A percentile compares a stretch with the other conserved stretches of the same genome.
Conservation (phyloP, 2,113 vertebrate species). For the Edolisoma coerulescens region DNA sequence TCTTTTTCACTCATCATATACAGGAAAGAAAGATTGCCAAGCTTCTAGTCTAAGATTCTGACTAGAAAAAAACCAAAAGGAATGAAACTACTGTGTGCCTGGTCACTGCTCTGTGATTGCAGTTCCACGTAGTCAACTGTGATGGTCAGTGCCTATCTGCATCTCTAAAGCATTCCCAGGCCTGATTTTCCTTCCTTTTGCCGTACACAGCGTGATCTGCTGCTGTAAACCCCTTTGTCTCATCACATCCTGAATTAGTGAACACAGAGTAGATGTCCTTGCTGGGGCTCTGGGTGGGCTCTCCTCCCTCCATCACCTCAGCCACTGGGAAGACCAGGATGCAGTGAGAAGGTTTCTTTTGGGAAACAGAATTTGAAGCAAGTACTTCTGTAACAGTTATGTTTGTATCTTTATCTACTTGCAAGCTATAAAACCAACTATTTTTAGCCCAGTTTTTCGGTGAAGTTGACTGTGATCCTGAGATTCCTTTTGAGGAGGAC, state of each 20-base stretch:
- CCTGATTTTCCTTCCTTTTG: not conserved
- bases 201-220: accelerated
- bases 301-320: not conserved
- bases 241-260: accelerated
- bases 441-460: not conserved
- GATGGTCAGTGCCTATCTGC: not conserved
- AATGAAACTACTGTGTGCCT: not conserved
- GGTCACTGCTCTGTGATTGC: accelerated
- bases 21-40: not conserved
- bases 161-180: not conserved
- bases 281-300: not conserved
- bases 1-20: not conserved
- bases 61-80: not conserved
- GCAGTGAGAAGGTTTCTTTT: not conserved
- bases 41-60: not conserved
- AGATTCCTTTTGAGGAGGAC: not conserved
- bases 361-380: not conserved
- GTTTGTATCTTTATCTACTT: not conserved
- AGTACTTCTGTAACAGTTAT: not conserved
- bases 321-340: accelerated
- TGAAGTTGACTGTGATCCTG: not conserved
- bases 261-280: not conserved
- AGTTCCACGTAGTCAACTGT: accelerated
- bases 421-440: not conserved
- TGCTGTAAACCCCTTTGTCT: not conserved